Evolutionary conservation across 2,888 invertebrate species (phyloP).

Genomic region (Netelia inedita): DNA sequence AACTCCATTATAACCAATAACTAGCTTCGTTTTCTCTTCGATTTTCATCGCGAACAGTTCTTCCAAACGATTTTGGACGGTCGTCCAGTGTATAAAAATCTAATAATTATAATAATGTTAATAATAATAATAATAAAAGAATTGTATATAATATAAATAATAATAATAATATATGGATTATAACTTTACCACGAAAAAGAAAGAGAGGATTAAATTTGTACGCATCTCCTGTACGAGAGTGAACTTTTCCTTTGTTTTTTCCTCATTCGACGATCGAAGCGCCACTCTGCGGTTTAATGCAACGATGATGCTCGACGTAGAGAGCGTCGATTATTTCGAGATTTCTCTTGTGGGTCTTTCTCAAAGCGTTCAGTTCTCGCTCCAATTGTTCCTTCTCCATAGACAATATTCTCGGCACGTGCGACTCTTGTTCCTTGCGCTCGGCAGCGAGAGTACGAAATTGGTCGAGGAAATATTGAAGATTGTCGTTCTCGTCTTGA

Average conservation of each 20-base stretch:
- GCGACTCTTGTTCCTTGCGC: conserved; percentile 69
- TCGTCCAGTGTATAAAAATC: conserved; percentile 62
- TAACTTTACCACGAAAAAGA: conserved; percentile 52
- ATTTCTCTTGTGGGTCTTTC: conserved; percentile 69
- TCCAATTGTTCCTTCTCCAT: conserved; percentile 68
- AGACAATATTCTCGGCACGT: conserved; percentile 73
- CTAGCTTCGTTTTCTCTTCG: background rate
- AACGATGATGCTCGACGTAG: conserved; percentile 71
- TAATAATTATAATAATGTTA: conserved; percentile 29
- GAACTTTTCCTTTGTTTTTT: conserved; percentile 25
- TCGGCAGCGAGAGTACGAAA: conserved; percentile 70
- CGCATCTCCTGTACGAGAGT: background rate
- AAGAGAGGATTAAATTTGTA: conserved; percentile 25
- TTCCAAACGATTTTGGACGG: conserved; percentile 19
- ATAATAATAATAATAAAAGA: conserved; percentile 18
- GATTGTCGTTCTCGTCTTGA: conserved; percentile 71
- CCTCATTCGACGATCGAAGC: conserved; percentile 35
- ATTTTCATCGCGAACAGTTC: background rate
- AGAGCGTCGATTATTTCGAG: conserved; percentile 71
- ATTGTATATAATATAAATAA: conserved; percentile 61
- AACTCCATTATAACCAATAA: conserved; percentile 41
- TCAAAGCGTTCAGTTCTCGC: conserved; percentile 63
- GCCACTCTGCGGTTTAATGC: conserved; percentile 65
- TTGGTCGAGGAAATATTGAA: conserved; percentile 69
- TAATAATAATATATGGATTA: conserved; percentile 54